phyloP scores from a whole-genome alignment of 2,113 vertebrate species.

The Platanista minor region DNA sequence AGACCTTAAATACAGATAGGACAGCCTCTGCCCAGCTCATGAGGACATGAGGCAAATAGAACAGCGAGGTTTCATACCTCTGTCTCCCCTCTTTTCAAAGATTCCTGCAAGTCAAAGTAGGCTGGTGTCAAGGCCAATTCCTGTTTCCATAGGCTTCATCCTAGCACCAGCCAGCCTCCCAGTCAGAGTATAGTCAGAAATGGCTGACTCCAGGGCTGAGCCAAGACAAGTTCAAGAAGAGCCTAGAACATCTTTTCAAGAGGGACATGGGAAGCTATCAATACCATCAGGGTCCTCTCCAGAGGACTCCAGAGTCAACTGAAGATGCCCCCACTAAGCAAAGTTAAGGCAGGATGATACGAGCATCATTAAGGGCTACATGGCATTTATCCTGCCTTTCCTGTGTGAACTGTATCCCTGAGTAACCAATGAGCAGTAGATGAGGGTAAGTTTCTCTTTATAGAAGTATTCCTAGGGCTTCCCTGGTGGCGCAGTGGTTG shows the following conservation, averaged over 20 bases:
- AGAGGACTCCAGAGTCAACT: not conserved
- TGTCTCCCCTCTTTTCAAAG: not conserved
- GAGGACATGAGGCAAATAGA: not conserved
- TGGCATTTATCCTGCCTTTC: not conserved
- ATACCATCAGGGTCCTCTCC: not conserved
- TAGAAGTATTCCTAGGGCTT: not conserved
- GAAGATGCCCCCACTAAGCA: not conserved
- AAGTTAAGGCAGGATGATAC: not conserved
- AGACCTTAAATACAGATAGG: not conserved
- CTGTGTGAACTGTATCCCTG: not conserved
- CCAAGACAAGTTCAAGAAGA: not conserved
- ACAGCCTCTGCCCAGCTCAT: not conserved
- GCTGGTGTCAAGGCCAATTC: not conserved
- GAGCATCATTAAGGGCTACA: not conserved
- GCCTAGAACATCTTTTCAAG: not conserved
- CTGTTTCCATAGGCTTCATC: not conserved
- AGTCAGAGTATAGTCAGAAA: not conserved
- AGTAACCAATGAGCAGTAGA: not conserved
- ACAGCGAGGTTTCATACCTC: not conserved
- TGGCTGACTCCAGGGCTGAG: not conserved
- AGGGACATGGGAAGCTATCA: not conserved
- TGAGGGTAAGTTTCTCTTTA: not conserved
- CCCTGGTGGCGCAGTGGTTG: too few species aligned
- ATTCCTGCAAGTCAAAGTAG: not conserved
- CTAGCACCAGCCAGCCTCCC: not conserved